Evolutionary conservation across 2,888 invertebrate genomes (phyloP), one percentile per base, ranked within the genome.

Genomic region (Melitaea athalia): DNA sequence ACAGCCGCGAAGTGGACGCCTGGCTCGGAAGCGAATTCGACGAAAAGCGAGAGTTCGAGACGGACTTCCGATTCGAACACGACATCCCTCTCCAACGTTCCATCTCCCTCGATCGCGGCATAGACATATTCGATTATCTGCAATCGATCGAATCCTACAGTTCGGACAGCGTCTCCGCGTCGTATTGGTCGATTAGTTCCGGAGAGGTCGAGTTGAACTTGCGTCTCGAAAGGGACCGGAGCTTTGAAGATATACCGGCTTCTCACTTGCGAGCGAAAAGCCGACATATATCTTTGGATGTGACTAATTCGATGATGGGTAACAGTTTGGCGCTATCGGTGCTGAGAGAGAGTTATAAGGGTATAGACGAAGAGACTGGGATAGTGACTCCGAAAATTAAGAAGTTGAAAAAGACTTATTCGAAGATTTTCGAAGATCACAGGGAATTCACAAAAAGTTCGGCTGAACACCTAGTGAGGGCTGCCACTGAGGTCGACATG

Each of bases 241-340:
- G 90, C 77, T 86, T 87, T 66, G 92, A 91, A 77, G 91, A 92
- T 89, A 85, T 90, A 75, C 86, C 87, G 45, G 83, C 86, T 88
- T 88, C 89, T 89, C 88, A 81, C 65, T 57, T 69, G 3, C 81
- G 75, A 80, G 79, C 79, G 89, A 92, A 81, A 91, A 91, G 86
- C 78, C 85, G 91, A 79, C 86, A 88, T 50, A 87, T 86, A 87
- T 92, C 91, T 80, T 83, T 80, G 15, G 87, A 85, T 63, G 75
- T 81, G 38, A 75, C 74, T 8, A 74, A 77, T 64, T 76, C 65
- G 77, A 77, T 15, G 70, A 70, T 63, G 11, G 83, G 82, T 53
- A 81, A 81, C 57, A 83, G 80, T 71, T 68, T 84, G 60, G 87
- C 85, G 49, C 75, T 86, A 72, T 78, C 81, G 63, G 86, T 86